Evolutionary conservation across 2,888 invertebrate species (phyloP), one percentile per base, ranked within the genome.

Genomic region (Steinernema hermaphroditum): DNA sequence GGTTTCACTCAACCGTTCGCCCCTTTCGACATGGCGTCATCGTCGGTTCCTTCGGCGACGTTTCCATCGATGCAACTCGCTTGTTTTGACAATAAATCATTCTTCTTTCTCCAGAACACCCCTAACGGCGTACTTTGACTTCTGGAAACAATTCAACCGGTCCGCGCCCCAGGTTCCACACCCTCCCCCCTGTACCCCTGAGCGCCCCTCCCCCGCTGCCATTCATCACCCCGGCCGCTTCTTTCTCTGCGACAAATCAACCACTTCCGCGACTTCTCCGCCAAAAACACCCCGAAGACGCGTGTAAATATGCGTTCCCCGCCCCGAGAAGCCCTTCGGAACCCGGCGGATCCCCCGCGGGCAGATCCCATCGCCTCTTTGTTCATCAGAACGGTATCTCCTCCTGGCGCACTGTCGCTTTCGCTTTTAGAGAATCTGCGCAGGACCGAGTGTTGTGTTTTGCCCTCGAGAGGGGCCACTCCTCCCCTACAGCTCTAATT

Each of bases 221-320:
- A 29, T 62, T 16, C 16, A 62, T 62, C 62, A 62, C 32, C 62
- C 34, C 62, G 27, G 62, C 62, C 14, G 62, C 62, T 62, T 62
- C 62, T 62, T 54, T 62, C 62, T 1, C 62, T 12, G 6, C 37
- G 37, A 37, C 37, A 37, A 37, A 37, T 37, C 37, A 37, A 4
- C 62, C 32, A 32, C 62, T 62, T 62, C 62, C 62, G 62, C 62
- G 62, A 29, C 29, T 62, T 37, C 37, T 37, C 12, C 37, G 37
- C 37, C 37, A 12, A 37, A 37, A 37, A 37, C 37, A 37, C n/a
- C n/a, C n/a, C n/a, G n/a, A n/a, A n/a, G n/a, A n/a, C n/a, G n/a
- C n/a, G n/a, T n/a, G n/a, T n/a, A n/a, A n/a, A n/a, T n/a, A n/a
- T n/a, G n/a, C n/a, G n/a, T n/a, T n/a, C n/a, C n/a, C n/a, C n/a